Conservation (phyloP, 2,888 invertebrate genomes). For the Villa cingulata region DNA sequence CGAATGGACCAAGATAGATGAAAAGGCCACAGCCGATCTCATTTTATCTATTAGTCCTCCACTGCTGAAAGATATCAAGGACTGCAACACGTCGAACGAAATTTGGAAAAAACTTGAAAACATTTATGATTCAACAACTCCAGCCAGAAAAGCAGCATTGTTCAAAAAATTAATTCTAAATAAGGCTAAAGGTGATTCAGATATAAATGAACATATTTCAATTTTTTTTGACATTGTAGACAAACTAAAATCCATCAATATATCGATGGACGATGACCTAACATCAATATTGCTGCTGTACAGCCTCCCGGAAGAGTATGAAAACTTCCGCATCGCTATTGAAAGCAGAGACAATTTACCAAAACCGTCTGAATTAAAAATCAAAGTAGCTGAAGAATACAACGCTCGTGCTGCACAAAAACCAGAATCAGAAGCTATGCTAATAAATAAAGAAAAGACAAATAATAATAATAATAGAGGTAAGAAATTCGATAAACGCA, state of each 20-base stretch:
- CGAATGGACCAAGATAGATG: too few relatives aligned
- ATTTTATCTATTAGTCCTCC: too few relatives aligned
- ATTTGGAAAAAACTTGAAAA: too few relatives aligned
- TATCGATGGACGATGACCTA: neutral
- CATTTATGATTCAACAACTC: too few relatives aligned
- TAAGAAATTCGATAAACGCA: neutral
- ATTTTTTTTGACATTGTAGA: neutral
- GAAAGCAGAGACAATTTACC: neutral
- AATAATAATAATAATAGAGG: neutral
- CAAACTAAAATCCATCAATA: neutral
- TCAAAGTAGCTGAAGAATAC: neutral
- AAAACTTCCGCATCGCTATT: neutral
- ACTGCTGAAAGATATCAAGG: too few relatives aligned
- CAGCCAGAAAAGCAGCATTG: too few relatives aligned
- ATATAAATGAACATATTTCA: too few relatives aligned
- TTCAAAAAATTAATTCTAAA: too few relatives aligned
- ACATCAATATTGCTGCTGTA: neutral
- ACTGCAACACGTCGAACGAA: too few relatives aligned
- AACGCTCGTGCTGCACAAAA: neutral
- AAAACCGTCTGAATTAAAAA: neutral
- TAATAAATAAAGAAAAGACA: too few relatives aligned
- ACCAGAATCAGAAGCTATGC: accelerated
- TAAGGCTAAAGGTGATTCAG: too few relatives aligned
- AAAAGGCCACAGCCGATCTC: too few relatives aligned
- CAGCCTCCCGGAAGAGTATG: neutral